These are phyloP conservation scores for Theretra japonica DNA, from an alignment of 2,888 invertebrate species.

Conservation along the genomic window DNA sequence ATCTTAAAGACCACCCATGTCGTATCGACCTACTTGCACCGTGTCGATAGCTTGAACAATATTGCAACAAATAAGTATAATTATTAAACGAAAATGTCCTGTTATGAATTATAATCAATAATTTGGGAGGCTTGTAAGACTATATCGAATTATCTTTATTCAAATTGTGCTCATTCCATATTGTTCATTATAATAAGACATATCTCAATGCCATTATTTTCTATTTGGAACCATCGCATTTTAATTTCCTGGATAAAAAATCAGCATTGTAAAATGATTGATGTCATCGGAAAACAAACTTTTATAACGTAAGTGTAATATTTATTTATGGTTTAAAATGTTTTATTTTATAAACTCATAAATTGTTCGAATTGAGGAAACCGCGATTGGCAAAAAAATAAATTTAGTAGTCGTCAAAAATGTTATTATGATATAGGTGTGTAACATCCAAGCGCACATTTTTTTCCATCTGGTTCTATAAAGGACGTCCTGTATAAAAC, in stretches of 20 bases:
- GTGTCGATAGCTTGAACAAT: constrained; percentile 31
- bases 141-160: too few relatives aligned
- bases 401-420: background rate
- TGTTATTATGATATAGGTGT: too few relatives aligned
- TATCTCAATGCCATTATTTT: too few relatives aligned
- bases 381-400: too few relatives aligned
- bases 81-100: too few relatives aligned
- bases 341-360: background rate
- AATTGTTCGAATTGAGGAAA: background rate
- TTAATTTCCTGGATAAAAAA: background rate
- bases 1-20: constrained; percentile 60
- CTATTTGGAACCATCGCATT: too few relatives aligned
- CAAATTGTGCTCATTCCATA: too few relatives aligned
- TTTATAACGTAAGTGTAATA: background rate
- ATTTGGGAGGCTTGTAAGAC: too few relatives aligned
- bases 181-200: too few relatives aligned
- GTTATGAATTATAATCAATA: too few relatives aligned
- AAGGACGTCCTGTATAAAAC: background rate
- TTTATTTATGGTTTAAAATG: too few relatives aligned
- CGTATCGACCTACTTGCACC: constrained; percentile 41
- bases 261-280: background rate
- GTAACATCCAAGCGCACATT: background rate
- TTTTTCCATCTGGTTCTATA: background rate
- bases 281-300: background rate
- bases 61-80: background rate